Evolutionary conservation across 1,140 invertebrate genomes (phyloP), one percentile per base, ranked within the genome.

Genomic region (Venturia canescens): DNA sequence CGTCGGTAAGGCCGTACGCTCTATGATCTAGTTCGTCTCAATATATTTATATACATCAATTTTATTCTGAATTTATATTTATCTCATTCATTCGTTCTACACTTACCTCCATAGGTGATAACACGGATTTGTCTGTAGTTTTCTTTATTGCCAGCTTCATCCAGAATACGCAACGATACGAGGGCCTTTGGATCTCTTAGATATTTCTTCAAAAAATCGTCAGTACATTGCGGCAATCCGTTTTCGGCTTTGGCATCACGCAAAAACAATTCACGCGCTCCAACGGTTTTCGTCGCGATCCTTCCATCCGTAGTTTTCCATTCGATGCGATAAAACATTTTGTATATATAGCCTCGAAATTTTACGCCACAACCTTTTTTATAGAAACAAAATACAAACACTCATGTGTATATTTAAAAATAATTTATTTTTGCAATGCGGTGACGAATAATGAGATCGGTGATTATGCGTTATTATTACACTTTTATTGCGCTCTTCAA

Each of bases 61-160:
- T 57, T 57, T 57, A 16, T 57, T 57, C 53, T 11, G n/a, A 11
- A 16, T 57, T 57, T n/a, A 57, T 57, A 57, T 57, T 57, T 16
- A 16, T 57, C 53, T 11, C 11, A 57, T 57, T 57, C 53, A 57
- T 16, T 57, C 15, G 53, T n/a, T 57, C 11, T 57, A 57, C n/a
- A 57, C n/a, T 57, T 57, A 57, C 53, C 53, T 57, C 53, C 53
- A n/a, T n/a, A 57, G n/a, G 11, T n/a, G n/a, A 57, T n/a, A 57
- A 57, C n/a, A n/a, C 53, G 53, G n/a, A 57, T n/a, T 57, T 57
- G 53, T 57, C 11, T 57, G 53, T 16, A 57, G 11, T 11, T 57
- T 57, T 57, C 53, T 57, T 57, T 57, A 11, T n/a, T n/a, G 11
- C n/a, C 53, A 57, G 53, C 53, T 16, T 57, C 53, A 57, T 57